Base-by-base conservation (phyloP, 1,140 invertebrate species). In the Berghia stephanieae region DNA sequence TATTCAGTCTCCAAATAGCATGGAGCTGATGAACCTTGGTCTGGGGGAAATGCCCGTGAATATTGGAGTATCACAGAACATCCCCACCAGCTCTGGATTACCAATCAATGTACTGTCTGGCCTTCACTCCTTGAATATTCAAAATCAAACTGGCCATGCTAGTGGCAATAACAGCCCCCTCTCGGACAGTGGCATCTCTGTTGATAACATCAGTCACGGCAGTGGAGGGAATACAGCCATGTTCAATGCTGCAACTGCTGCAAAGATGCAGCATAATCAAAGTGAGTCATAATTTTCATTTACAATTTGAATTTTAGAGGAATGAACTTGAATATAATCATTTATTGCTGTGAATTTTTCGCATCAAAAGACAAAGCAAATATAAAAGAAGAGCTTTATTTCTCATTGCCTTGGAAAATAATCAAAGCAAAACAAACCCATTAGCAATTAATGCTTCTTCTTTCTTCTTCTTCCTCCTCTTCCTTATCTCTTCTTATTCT, bases 171-270 rank as follows among this genome's bases (percentile, higher is more conserved):
- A 86, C 68, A 88, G 87, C 63, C 88, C 88, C 8, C 88, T 88
- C 83, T 89, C 88, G 60, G 88, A 89, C 81, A 89, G 88, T 81
- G 88, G 88, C 10, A 88, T 89, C 49, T 88, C 86, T 70, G 84
- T 89, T 36, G 91, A 91, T 84, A 91, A 93, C 8, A 93, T 92
- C 78, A 92, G 93, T 57, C 93, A 92, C 52, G 93, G 93, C 79
- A 93, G 84, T 82, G 90, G 88, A 27, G 90, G 88, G n/a, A 93
- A 93, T 86, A 94, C 87, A 93, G 94, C 79, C 36, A 77, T 85
- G 60, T 95, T 95, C 86, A 97, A 96, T 90, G 91, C 96, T 71
- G 94, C 96, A 86, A 95, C 94, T 24, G 92, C 96, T 71, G 95
- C 95, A 67, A 96, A 76, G 40, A 10, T 76, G 24, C 60, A 68